These are phyloP conservation scores for Chorisops tibialis DNA, from an alignment of 2,888 invertebrate species.

Conservation along the genomic window DNA sequence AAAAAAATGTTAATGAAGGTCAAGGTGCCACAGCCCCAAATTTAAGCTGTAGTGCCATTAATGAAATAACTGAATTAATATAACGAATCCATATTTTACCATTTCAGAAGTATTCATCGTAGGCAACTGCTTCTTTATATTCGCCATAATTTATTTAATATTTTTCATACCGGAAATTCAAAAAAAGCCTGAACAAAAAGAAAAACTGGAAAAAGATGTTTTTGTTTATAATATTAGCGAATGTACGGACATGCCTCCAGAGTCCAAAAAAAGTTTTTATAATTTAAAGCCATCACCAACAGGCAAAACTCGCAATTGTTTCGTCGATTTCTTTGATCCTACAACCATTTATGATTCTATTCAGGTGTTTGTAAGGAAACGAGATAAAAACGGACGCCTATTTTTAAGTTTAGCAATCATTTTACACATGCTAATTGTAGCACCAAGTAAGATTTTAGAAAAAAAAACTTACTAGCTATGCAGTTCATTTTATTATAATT, in stretches of 20 bases:
- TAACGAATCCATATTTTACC: too few relatives aligned
- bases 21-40: too few relatives aligned
- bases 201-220: neutral
- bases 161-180: conserved; percentile 47
- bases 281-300: neutral
- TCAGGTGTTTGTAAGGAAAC: conserved; percentile 44
- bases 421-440: conserved; percentile 30
- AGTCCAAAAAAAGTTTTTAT: conserved; percentile 4
- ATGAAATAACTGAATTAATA: too few relatives aligned
- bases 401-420: conserved; percentile 42
- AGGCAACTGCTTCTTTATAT: conserved; percentile 45
- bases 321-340: conserved; percentile 48
- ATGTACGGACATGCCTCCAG: conserved; percentile 27
- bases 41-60: too few relatives aligned
- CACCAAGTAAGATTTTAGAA: conserved; percentile 4
- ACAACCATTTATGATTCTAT: conserved; percentile 46
- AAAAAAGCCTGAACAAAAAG: neutral
- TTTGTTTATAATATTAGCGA: conserved; percentile 27
- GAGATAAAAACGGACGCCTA: conserved; percentile 45
- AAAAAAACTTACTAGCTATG: too few relatives aligned
- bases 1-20: too few relatives aligned
- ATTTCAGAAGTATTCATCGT: conserved; percentile 46
- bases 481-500: too few relatives aligned
- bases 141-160: conserved; percentile 47
- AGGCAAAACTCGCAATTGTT: conserved; percentile 35